These are phyloP conservation scores for Dromaius novaehollandiae DNA, from an alignment of 2,113 vertebrate species.

Conservation along the genomic window DNA sequence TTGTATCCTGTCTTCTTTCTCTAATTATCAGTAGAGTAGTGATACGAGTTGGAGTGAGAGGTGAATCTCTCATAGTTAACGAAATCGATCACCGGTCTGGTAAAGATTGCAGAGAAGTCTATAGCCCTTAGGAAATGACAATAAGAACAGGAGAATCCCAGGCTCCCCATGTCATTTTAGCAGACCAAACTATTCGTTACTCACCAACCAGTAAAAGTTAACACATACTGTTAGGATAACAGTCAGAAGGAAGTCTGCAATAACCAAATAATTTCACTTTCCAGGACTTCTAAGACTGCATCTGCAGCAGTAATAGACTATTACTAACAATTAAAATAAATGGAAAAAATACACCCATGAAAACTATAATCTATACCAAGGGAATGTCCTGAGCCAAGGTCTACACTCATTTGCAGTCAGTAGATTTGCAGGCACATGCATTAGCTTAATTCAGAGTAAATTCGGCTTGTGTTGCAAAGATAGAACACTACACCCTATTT, in stretches of 20 bases:
- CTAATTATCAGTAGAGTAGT: background rate
- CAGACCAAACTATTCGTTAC: background rate
- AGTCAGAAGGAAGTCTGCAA: background rate
- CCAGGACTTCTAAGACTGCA: background rate
- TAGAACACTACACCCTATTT: background rate
- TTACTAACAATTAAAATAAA: background rate
- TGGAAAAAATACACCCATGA: background rate
- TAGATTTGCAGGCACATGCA: background rate
- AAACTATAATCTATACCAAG: background rate
- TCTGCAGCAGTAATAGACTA: background rate
- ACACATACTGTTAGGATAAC: background rate
- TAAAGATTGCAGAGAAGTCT: background rate
- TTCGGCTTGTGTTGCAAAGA: background rate
- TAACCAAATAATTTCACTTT: background rate
- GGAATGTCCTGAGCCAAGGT: background rate
- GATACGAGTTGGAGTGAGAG: background rate
- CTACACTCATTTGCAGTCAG: background rate
- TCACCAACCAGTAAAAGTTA: background rate
- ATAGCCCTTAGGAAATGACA: background rate
- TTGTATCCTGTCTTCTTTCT: background rate
- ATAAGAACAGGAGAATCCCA: background rate
- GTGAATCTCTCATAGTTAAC: background rate
- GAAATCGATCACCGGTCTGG: background rate
- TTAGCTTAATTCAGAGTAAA: constrained; percentile 22
- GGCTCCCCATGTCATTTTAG: background rate